Evolutionary conservation across 1,140 invertebrate genomes (phyloP), one percentile per base, ranked within the genome.

Genomic region (Asbolus verrucosus): DNA sequence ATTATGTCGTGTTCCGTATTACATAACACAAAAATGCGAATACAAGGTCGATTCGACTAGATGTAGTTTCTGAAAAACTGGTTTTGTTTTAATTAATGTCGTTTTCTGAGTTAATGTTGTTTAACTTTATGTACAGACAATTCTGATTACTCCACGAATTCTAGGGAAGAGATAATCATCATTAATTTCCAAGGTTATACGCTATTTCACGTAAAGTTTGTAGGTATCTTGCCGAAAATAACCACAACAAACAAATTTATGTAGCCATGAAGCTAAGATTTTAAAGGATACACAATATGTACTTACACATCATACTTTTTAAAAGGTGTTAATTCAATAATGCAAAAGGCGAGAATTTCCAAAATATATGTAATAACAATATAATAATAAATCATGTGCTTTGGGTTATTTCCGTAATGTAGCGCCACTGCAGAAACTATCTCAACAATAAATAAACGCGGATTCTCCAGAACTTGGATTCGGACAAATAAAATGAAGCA

Each of bases 201-300:
- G n/a, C 21, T 54, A 14, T 36, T 27, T 8, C 24, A 27, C 24
- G 8, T 27, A 9, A 14, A 46, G 21, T 27, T 11, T 11, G 9
- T 54, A 50, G 43, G 21, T 54, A 54, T 46, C 41, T 19, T n/a
- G 21, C 46, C 46, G 27, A 31, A 54, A 54, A 54, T 54, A 54
- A 27, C 46, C n/a, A 27, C 46, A 54, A 54, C 27, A 27, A 54
- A 54, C 18, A 11, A 54, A 54, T 54, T 54, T 24, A 54, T 54
- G n/a, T 27, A 54, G 46, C 27, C 27, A 54, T 54, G 46, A 54
- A 54, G 27, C n/a, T n/a, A n/a, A n/a, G n/a, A n/a, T n/a, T 54
- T 54, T 54, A 24, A 11, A 54, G 46, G 46, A n/a, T n/a, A 54
- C 46, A 54, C 46, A 46, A 46, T 46, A 46, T 18, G 18, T 16